Evolutionary conservation across 2,888 invertebrate species (phyloP).

Genomic region (Cephus sareptanus): DNA sequence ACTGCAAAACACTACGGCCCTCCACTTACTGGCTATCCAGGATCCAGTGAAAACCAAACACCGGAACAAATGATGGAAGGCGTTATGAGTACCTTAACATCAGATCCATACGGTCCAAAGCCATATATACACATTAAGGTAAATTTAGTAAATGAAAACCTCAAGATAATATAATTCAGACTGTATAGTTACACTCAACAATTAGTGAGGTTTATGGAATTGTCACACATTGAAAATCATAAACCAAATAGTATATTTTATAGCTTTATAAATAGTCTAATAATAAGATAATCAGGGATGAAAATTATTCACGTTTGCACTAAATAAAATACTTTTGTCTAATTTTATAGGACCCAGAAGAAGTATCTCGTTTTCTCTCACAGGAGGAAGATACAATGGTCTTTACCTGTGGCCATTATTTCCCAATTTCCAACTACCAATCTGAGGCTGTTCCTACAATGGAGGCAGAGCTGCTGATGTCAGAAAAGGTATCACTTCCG

Average conservation of each 20-base stretch:
- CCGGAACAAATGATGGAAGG: slow-evolving; percentile 61
- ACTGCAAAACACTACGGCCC: slow-evolving; percentile 59
- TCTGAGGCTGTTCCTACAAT: slow-evolving; percentile 56
- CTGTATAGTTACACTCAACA: not conserved
- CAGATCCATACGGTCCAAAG: slow-evolving; percentile 52
- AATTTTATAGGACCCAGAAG: slow-evolving; percentile 44
- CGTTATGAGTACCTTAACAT: slow-evolving; percentile 56
- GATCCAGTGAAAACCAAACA: slow-evolving; percentile 55
- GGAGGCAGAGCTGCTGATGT: slow-evolving; percentile 59
- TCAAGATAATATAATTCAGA: not conserved
- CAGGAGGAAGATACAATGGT: slow-evolving; percentile 57
- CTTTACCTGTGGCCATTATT: slow-evolving; percentile 63
- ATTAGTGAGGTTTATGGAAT: not conserved
- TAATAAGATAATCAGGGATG: not conserved
- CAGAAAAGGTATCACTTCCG: slow-evolving; percentile 54
- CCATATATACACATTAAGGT: slow-evolving; percentile 62
- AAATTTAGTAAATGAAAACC: not conserved
- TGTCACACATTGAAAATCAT: too few species aligned
- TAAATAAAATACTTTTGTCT: slow-evolving; percentile 1
- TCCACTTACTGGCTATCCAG: slow-evolving; percentile 59
- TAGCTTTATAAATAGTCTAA: not conserved
- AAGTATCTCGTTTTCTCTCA: slow-evolving; percentile 51
- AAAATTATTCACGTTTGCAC: not conserved
- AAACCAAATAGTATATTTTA: too few species aligned
- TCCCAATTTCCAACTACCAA: slow-evolving; percentile 52